These are phyloP conservation scores for Brenthis daphne DNA, from an alignment of 2,888 invertebrate species.

Conservation along the genomic window DNA sequence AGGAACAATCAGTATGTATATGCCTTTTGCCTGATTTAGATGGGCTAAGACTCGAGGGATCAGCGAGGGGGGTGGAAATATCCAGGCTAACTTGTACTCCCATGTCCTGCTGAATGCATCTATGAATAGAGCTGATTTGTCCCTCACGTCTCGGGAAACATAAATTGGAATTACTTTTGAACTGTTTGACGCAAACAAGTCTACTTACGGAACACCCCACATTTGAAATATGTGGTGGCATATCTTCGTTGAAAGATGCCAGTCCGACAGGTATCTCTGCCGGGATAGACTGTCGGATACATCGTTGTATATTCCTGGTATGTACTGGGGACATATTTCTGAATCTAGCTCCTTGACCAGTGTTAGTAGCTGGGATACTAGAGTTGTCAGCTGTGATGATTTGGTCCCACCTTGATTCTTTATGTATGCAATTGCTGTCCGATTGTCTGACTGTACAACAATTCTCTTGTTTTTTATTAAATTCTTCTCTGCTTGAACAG, in stretches of 20 bases:
- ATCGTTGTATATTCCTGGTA: constrained; percentile 1
- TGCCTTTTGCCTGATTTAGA: not conserved
- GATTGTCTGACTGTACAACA: constrained; percentile 33
- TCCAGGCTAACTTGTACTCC: too few relatives aligned
- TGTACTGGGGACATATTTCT: not conserved
- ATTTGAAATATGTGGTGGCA: constrained; percentile 31
- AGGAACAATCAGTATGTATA: not conserved
- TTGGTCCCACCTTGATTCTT: constrained; percentile 45
- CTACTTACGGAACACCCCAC: too few relatives aligned
- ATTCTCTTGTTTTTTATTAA: constrained; percentile 31
- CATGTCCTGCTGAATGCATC: too few relatives aligned
- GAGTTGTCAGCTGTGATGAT: constrained; percentile 20
- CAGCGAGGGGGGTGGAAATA: too few relatives aligned
- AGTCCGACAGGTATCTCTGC: constrained; percentile 32
- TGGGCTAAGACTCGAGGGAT: too few relatives aligned
- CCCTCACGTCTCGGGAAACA: too few relatives aligned
- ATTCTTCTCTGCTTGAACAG: constrained; percentile 19
- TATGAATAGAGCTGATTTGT: too few relatives aligned
- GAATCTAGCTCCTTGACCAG: not conserved
- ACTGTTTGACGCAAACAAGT: too few relatives aligned
- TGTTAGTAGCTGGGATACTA: not conserved
- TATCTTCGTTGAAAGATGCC: constrained; percentile 33
- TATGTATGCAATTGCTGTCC: constrained; percentile 38
- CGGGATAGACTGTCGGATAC: constrained; percentile 44
- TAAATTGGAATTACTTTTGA: too few relatives aligned